Base-by-base conservation (phyloP, 2,888 invertebrate genomes). In the Melolontha melolontha region DNA sequence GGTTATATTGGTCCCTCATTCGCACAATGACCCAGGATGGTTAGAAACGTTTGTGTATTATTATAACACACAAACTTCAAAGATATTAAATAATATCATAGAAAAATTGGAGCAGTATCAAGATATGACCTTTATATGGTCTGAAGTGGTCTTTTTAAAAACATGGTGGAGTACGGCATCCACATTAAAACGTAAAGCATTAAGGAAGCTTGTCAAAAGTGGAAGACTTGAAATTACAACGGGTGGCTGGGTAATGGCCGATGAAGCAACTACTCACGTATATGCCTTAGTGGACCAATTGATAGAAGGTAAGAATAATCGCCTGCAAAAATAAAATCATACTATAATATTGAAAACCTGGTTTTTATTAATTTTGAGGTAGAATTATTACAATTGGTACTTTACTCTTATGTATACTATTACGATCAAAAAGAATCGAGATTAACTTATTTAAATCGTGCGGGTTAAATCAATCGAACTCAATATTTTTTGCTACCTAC, bases 201-300 rank as follows among this genome's bases (percentile, higher is more conserved):
- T 64, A 52, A 41, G 12, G 12, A 17, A 42, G 8, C 14, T 64
- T 12, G 40, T 64, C 8, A 8, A 11, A 11, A 52, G 17, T 41
- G 64, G 64, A 41, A 51, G 52, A 52, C 22, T 64, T 17, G 64
- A 64, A 52, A 64, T 64, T 11, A 42, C 41, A 5, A 52, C 40
- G 2, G 64, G 64, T 40, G 64, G 64, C 2, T 64, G 64, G 64
- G 64, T 64, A 42, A 64, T 64, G 64, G 22, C 64, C 12, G 64
- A 64, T 41, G 64, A 64, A 52, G 64, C 64, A 14, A 64, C 52
- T 8, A 64, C 64, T 11, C 51, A 52, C 27, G n/a, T 64, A n/a
- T 64, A 64, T 52, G 64, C 51, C 17, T 52, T 64, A 29, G 42
- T 64, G 17, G 64, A 64, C 52, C 64, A 64, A 16, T 27, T 52